These are phyloP conservation scores for Bombus soroeensis DNA, from an alignment of 1,140 invertebrate species.

Conservation along the genomic window DNA sequence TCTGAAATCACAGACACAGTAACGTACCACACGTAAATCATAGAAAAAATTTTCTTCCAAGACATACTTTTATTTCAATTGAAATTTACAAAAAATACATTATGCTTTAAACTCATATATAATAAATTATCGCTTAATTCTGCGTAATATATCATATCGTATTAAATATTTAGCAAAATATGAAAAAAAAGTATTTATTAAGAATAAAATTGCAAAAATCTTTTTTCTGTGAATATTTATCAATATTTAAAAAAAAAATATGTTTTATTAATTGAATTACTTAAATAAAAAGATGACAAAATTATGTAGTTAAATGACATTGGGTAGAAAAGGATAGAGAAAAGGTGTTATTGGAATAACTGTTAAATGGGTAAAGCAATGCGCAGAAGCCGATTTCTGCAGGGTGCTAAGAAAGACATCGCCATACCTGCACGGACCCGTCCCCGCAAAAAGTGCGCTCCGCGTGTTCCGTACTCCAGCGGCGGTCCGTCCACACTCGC, in stretches of 20 bases:
- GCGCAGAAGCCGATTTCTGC: conserved; percentile 43
- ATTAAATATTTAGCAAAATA: background rate
- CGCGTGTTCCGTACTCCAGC: conserved; percentile 68
- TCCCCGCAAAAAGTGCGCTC: conserved; percentile 61
- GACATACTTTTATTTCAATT: background rate
- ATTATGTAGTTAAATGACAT: background rate
- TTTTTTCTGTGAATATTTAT: background rate
- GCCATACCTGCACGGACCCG: conserved; percentile 38
- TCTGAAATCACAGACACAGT: conserved; percentile 43
- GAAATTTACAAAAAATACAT: background rate
- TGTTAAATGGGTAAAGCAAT: conserved; percentile 15
- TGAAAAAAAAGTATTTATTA: background rate
- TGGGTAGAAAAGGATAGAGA: background rate
- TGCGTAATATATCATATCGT: too few relatives aligned
- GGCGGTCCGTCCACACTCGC: conserved; percentile 63
- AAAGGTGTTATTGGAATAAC: too few relatives aligned
- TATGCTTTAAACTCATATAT: background rate
- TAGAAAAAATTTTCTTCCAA: background rate
- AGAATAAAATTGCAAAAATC: background rate
- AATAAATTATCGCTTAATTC: background rate
- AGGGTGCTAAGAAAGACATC: conserved; percentile 22
- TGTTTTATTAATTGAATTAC: background rate
- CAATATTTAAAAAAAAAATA: background rate
- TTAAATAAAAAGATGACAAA: background rate
- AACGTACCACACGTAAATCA: conserved; percentile 26